Percentiles rank a stretch among this genome's conserved stretches.
phyloP scores from a whole-genome alignment of 2,888 invertebrate species.

The Eurytoma adleriae region DNA sequence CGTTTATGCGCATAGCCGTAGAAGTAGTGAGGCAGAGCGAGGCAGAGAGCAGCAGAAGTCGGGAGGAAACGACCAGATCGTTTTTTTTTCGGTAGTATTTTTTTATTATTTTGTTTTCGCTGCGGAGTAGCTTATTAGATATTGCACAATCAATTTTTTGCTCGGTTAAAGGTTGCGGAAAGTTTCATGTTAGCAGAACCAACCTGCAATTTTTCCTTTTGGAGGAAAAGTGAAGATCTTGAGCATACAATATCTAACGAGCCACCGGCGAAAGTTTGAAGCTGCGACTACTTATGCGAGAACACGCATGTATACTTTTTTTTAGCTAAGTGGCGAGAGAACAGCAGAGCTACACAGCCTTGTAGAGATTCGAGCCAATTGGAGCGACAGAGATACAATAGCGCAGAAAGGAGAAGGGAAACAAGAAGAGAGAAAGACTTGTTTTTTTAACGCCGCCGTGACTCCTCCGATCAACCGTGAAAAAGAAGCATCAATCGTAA shows the following conservation, averaged over 20 bases:
- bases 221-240: slow-evolving; percentile 12
- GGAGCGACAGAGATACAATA: slow-evolving; percentile 25
- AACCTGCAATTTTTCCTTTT: neutral
- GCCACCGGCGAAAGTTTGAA: slow-evolving; percentile 28
- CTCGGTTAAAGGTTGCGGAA: neutral
- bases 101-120: slow-evolving; percentile 3
- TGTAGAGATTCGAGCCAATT: slow-evolving; percentile 46
- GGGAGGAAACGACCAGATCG: slow-evolving; percentile 32
- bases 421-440: slow-evolving; percentile 36
- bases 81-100: neutral
- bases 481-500: slow-evolving; percentile 54
- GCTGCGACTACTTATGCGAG: slow-evolving; percentile 38
- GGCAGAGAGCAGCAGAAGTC: slow-evolving; percentile 48
- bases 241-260: slow-evolving; percentile 24
- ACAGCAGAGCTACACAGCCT: slow-evolving; percentile 50
- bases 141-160: slow-evolving; percentile 21
- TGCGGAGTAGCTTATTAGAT: slow-evolving; percentile 11
- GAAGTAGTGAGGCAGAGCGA: slow-evolving; percentile 45
- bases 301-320: slow-evolving; percentile 24
- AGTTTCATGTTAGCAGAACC: neutral
- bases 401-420: slow-evolving; percentile 16
- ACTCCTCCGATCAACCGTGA: slow-evolving; percentile 51
- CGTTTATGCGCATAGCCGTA: slow-evolving; percentile 29
- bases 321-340: slow-evolving; percentile 47
- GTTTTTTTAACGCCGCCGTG: slow-evolving; percentile 36